Conservation (phyloP, 2,113 vertebrate species). For the Mobula birostris region DNA sequence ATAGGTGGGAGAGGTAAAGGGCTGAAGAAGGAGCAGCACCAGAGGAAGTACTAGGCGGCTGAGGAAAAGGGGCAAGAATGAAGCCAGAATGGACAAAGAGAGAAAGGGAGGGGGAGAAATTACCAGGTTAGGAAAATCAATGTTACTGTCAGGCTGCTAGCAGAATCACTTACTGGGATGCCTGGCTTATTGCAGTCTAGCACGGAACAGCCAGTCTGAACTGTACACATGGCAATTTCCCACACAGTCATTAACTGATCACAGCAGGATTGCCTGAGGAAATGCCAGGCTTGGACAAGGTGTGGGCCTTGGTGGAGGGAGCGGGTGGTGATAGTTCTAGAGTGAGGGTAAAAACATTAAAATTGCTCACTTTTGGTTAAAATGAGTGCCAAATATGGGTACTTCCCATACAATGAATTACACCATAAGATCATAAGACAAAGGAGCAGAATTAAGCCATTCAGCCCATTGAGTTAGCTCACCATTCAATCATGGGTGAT, state of each 20-base stretch:
- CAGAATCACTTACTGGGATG: background rate
- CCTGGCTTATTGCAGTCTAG: background rate
- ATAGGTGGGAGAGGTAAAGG: too few species aligned
- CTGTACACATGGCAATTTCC: background rate
- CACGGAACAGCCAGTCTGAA: background rate
- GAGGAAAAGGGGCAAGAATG: too few species aligned
- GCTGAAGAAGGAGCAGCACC: too few species aligned
- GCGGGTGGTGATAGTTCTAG: background rate
- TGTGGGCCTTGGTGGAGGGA: background rate
- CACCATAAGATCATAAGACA: too few species aligned
- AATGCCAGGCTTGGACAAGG: background rate
- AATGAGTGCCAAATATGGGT: background rate
- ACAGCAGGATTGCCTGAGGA: background rate
- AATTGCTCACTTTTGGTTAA: background rate
- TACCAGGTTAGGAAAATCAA: too few species aligned
- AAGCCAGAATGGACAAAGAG: too few species aligned
- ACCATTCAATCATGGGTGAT: too few species aligned
- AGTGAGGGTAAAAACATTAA: background rate
- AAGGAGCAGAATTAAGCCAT: too few species aligned
- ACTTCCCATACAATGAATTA: background rate
- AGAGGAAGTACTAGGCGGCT: too few species aligned
- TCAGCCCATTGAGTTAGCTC: too few species aligned
- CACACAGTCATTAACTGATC: conserved; percentile 11
- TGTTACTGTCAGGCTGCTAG: too few species aligned
- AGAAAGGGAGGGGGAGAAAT: too few species aligned